Percentiles rank a stretch among this genome's conserved stretches.
phyloP scores from a whole-genome alignment of 2,888 invertebrate genomes.

The Zele albiditarsus region DNA sequence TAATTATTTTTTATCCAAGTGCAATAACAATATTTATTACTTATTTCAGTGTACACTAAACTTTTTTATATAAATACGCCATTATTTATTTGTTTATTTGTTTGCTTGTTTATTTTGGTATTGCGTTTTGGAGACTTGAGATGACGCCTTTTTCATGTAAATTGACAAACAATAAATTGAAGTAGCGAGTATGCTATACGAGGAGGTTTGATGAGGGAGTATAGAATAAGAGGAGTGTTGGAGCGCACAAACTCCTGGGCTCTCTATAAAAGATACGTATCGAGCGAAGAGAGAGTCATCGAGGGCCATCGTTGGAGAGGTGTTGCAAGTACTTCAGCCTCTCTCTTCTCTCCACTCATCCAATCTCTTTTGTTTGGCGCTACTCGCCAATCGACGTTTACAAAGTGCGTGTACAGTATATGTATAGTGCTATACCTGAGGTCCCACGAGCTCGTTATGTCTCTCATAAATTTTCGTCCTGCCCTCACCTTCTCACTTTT shows the following conservation, averaged over 20 bases:
- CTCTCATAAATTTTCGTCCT: neutral
- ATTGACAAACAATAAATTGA: constrained; percentile 36
- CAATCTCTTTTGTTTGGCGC: constrained; percentile 16
- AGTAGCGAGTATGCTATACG: constrained; percentile 10
- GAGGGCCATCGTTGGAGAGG: constrained; percentile 47
- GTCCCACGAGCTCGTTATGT: constrained; percentile 31
- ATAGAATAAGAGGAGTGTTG: neutral
- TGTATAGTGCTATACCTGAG: neutral
- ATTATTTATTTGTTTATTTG: neutral
- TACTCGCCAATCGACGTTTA: constrained; percentile 14
- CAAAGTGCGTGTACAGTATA: constrained; percentile 2
- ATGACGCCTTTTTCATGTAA: constrained; percentile 30
- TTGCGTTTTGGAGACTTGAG: neutral
- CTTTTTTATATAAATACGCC: too few species aligned
- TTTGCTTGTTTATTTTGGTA: neutral
- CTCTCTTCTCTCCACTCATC: neutral
- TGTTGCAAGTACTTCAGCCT: constrained; percentile 21
- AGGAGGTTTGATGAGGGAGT: neutral
- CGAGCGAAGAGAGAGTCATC: constrained; percentile 46
- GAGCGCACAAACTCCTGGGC: constrained; percentile 12
- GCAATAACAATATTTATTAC: too few species aligned
- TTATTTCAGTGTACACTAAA: too few species aligned
- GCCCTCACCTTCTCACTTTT: neutral
- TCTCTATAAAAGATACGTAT: constrained; percentile 48
- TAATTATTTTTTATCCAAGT: too few species aligned